A percentile compares a stretch with the other conserved stretches of the same genome.
These are phyloP conservation scores for Tangara arthus DNA, from an alignment of 2,797 vertebrate genomes.

Conservation along the genomic window DNA sequence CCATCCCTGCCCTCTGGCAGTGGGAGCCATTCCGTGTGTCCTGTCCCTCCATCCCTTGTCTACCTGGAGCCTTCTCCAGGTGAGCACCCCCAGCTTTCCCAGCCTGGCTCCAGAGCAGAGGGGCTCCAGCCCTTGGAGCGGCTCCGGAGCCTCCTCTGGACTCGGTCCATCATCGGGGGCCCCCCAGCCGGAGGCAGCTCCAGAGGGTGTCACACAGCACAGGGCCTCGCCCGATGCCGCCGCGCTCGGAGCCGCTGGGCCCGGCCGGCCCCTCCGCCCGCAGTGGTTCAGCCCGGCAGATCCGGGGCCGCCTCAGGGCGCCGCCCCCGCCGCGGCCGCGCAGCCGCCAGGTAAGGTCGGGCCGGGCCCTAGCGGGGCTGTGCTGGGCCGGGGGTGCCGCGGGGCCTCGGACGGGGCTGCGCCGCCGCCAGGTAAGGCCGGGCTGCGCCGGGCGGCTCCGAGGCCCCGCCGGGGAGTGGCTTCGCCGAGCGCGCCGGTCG, in stretches of 20 bases:
- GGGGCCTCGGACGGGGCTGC: background rate
- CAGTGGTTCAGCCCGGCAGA: background rate
- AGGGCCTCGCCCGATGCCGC: too few relatives aligned
- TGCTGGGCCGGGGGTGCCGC: background rate
- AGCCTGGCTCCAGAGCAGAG: background rate
- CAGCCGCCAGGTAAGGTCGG: background rate
- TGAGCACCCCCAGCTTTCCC: background rate
- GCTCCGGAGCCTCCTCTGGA: background rate
- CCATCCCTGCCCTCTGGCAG: background rate
- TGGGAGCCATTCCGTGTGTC: background rate
- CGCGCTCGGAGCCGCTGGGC: background rate
- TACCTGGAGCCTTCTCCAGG: background rate
- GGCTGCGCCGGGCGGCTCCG: background rate
- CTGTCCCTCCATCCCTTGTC: background rate
- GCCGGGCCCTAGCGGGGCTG: background rate
- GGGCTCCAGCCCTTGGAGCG: background rate
- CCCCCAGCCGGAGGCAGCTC: background rate
- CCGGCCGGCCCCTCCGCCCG: background rate
- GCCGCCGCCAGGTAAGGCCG: background rate
- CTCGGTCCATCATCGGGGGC: background rate
- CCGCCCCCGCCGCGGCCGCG: background rate
- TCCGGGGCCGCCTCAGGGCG: background rate
- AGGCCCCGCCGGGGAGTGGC: background rate
- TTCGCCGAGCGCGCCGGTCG: background rate
- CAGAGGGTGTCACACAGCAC: background rate